Percentiles rank a stretch among this genome's conserved stretches.
These are phyloP conservation scores for Pachliopta kotzebuea DNA, from an alignment of 2,888 invertebrate species.

Conservation along the genomic window DNA sequence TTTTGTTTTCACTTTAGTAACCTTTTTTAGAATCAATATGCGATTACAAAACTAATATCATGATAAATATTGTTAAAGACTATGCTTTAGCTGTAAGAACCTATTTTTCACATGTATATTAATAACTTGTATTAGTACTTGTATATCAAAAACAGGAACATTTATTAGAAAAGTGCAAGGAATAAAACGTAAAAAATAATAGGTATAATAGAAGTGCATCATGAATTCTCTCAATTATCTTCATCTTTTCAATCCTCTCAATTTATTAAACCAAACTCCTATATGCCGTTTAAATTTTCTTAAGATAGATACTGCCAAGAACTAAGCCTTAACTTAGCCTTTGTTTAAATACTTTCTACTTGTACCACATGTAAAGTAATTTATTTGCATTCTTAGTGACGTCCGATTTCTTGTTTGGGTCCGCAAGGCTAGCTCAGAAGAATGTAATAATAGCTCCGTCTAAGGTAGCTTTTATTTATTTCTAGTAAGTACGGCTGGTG, in stretches of 20 bases:
- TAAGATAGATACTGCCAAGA: neutral
- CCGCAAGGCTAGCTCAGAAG: slow-evolving; percentile 6
- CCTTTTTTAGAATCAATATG: too few species aligned
- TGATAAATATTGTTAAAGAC: too few species aligned
- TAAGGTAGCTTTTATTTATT: neutral
- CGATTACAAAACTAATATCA: too few species aligned
- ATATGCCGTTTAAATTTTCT: neutral
- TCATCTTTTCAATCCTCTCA: too few species aligned
- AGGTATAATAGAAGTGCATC: too few species aligned
- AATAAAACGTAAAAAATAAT: too few species aligned
- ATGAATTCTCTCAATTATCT: too few species aligned
- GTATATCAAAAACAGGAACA: too few species aligned
- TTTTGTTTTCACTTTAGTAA: too few species aligned
- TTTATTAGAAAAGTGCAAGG: too few species aligned
- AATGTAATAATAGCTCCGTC: neutral
- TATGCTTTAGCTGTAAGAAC: too few species aligned
- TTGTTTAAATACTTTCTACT: neutral
- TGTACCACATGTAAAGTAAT: neutral
- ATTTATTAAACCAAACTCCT: neutral
- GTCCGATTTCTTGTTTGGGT: slow-evolving; percentile 10
- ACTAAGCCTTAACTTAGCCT: neutral
- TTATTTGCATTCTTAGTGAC: slow-evolving; percentile 7
- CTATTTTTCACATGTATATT: neutral
- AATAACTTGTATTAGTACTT: neutral
- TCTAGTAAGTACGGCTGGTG: neutral